Base-by-base conservation (phyloP, 2,888 invertebrate species). In the Cybosia mesomella region DNA sequence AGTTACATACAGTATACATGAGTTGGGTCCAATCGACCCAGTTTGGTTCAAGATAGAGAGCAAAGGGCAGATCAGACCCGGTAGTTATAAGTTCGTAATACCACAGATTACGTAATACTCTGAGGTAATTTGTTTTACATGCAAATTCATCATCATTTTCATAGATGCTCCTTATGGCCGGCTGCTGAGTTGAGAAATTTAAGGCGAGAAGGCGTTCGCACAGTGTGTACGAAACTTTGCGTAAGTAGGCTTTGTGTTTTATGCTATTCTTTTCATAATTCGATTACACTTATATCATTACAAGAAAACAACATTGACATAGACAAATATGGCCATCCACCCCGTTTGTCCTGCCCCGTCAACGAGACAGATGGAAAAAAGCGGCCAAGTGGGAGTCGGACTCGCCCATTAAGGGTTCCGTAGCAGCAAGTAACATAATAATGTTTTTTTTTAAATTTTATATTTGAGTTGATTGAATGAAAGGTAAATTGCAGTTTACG, bases 11-110 rank as follows among this genome's bases (percentile, higher is more conserved):
- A 9, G 28, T 24, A 32, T 8, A 32, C 36, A 39, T 60, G 54
- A n/a, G 55, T 8, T 22, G 61, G 55, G 66, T 57, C 57, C n/a
- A 22, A 61, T n/a, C 55, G 21, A 60, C 54, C 66, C 54, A 28
- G 39, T 9, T 66, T 9, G 58, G 21, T 49, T 55, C 36, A 54
- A 15, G 49, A 28, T n/a, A 24, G 39, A 22, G 24, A 39, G 39
- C 36, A 39, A 39, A 36, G 15, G 36, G 54, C 66, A 53, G 22
- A 28, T n/a, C 53, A 54, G 39, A 66, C 21, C 49, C 54, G 7
- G 32, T 8, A 13, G 32, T 58, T 53, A 58, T 61, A 49, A 64
- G 24, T 59, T 59, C 39, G 22, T 39, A 59, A 59, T 32, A 24
- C 49, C 49, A n/a, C 49, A 49, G 21, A 55, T 55, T 55, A 55